Percentiles rank a stretch among this genome's conserved stretches.
Evolutionary conservation across 2,888 invertebrate genomes (phyloP).

Genomic region (Calameuta pallipes): DNA sequence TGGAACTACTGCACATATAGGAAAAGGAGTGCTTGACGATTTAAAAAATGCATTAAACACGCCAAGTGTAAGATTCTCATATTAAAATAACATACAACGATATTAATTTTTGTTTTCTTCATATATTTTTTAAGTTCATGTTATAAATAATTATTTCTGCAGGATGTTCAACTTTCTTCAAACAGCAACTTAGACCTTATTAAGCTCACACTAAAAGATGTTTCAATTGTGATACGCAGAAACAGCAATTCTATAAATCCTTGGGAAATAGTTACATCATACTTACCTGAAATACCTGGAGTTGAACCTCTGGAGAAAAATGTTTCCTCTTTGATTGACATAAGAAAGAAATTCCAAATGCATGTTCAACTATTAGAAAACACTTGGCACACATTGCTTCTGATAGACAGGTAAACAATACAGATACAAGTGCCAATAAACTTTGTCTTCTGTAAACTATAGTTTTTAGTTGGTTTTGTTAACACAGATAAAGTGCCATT

Average conservation of each 20-base stretch:
- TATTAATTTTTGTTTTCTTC: slow-evolving; percentile 12
- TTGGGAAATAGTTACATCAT: slow-evolving; percentile 47
- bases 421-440: slow-evolving; percentile 5
- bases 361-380: slow-evolving; percentile 43
- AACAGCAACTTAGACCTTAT: slow-evolving; percentile 42
- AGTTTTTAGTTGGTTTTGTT: not conserved
- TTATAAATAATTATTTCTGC: slow-evolving; percentile 15
- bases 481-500: not conserved
- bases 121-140: not conserved
- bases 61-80: slow-evolving; percentile 42
- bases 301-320: slow-evolving; percentile 40
- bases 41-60: slow-evolving; percentile 38
- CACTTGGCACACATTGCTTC: slow-evolving; percentile 47
- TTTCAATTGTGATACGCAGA: slow-evolving; percentile 44
- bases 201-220: slow-evolving; percentile 43
- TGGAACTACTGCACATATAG: slow-evolving; percentile 7
- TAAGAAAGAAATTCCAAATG: slow-evolving; percentile 41
- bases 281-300: slow-evolving; percentile 48
- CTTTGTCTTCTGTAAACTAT: slow-evolving; percentile 8
- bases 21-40: slow-evolving; percentile 41
- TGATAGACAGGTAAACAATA: slow-evolving; percentile 53
- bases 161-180: slow-evolving; percentile 44
- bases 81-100: slow-evolving; percentile 5
- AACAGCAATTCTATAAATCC: slow-evolving; percentile 22
- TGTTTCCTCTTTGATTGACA: slow-evolving; percentile 35